Conservation (phyloP, 1,140 invertebrate genomes). For the Macrotrachela quadricornifera region DNA sequence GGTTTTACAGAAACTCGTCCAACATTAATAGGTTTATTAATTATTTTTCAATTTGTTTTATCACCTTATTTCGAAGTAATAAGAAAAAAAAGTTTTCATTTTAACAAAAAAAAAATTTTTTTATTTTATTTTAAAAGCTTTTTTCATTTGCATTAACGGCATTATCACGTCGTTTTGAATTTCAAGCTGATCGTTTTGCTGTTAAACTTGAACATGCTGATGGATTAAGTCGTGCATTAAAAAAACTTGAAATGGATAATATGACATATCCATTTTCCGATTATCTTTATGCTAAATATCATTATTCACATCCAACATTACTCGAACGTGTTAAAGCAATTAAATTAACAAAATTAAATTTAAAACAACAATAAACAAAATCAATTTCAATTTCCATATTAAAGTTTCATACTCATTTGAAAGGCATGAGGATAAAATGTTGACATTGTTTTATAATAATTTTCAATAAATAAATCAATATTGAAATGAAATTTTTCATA, state of each 20-base stretch:
- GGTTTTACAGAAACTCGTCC: slow-evolving; percentile 61
- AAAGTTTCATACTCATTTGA: no score
- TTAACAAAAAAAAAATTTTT: no score
- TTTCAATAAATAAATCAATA: no score
- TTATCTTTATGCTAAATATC: slow-evolving; percentile 55
- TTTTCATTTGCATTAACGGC: slow-evolving; percentile 37
- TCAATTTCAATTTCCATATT: no score
- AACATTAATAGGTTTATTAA: slow-evolving; percentile 67
- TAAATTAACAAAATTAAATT: background rate
- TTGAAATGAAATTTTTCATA: no score
- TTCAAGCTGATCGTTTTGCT: slow-evolving; percentile 87
- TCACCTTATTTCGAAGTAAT: slow-evolving; percentile 55
- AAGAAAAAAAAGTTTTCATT: no score
- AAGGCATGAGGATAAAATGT: no score
- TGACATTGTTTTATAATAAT: no score
- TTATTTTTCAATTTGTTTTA: slow-evolving; percentile 73
- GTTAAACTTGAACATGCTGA: slow-evolving; percentile 44
- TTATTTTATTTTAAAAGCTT: slow-evolving; percentile 25
- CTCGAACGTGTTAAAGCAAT: slow-evolving; percentile 43
- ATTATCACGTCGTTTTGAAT: slow-evolving; percentile 53
- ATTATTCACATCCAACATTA: slow-evolving; percentile 84
- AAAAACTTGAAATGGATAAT: slow-evolving; percentile 85
- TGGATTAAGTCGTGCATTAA: slow-evolving; percentile 48
- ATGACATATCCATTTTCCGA: slow-evolving; percentile 75
- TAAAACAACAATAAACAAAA: no score